Evolutionary conservation across 2,888 invertebrate genomes (phyloP).

Genomic region (Lithosia quadra): DNA sequence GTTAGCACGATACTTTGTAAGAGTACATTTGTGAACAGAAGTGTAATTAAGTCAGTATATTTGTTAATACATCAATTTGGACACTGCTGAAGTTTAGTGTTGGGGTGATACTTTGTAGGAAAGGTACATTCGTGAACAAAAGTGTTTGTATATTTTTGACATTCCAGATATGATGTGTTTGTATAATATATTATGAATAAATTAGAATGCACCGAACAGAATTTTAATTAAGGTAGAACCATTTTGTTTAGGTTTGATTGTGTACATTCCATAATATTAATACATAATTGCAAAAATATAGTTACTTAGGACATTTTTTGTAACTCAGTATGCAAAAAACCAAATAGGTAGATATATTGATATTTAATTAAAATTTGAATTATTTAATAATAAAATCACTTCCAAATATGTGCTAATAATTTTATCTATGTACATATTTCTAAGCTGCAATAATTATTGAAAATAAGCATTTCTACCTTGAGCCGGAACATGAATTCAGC

Average conservation of each 20-base stretch:
- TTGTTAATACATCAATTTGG: constrained; percentile 25
- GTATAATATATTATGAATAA: background rate
- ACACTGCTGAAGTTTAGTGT: constrained; percentile 38
- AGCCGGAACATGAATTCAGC: background rate
- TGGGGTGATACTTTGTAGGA: background rate
- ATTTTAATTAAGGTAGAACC: background rate
- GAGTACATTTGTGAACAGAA: constrained; percentile 8
- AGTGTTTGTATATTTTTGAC: constrained; percentile 12
- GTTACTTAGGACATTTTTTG: background rate
- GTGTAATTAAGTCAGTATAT: constrained; percentile 7
- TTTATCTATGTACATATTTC: background rate
- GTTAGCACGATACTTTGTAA: background rate
- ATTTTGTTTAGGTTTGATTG: background rate
- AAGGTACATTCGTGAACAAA: constrained; percentile 5
- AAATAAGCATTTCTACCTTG: background rate
- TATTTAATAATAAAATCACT: background rate
- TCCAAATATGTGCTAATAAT: constrained; percentile 3
- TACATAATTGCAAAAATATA: background rate
- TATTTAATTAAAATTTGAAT: background rate
- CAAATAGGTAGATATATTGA: background rate
- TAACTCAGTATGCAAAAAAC: background rate
- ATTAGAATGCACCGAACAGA: background rate
- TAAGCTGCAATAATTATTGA: constrained; percentile 4
- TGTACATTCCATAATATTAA: background rate
- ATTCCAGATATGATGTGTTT: constrained; percentile 5